Evolutionary conservation across 2,113 vertebrate genomes (phyloP).

Genomic region (Varanus salvator): DNA sequence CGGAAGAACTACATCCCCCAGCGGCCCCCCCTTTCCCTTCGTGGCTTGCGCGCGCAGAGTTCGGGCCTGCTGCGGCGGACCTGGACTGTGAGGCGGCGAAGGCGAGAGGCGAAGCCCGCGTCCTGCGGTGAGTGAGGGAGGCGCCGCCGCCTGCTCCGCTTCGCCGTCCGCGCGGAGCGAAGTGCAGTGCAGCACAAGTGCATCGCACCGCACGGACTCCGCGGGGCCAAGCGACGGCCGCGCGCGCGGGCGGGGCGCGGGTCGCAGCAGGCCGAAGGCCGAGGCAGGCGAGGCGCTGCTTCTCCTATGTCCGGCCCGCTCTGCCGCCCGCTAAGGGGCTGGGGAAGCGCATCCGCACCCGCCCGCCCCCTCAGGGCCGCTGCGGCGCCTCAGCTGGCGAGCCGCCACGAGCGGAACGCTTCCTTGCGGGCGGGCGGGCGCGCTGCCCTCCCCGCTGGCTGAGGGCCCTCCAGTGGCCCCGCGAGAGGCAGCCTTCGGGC

Average conservation of each 20-base stretch:
- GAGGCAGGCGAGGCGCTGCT: background rate
- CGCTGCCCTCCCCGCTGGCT: too few relatives aligned
- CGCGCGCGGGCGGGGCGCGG: background rate
- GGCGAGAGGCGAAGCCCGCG: background rate
- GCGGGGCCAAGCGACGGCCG: background rate
- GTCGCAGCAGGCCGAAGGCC: background rate
- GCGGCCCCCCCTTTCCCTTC: fast-evolving
- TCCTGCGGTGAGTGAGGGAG: background rate
- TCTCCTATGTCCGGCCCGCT: too few relatives aligned
- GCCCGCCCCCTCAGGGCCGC: too few relatives aligned
- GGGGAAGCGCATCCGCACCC: too few relatives aligned
- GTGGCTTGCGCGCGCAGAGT: background rate
- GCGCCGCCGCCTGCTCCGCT: background rate
- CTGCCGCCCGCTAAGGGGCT: too few relatives aligned
- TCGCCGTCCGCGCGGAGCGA: too few relatives aligned
- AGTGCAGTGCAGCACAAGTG: too few relatives aligned
- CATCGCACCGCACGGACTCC: background rate
- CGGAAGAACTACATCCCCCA: conserved; percentile 11
- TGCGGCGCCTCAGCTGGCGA: too few relatives aligned
- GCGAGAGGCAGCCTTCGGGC: too few relatives aligned
- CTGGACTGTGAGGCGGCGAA: background rate
- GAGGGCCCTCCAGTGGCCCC: too few relatives aligned
- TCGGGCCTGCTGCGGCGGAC: conserved; percentile 6
- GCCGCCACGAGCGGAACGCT: too few relatives aligned
- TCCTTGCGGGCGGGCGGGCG: too few relatives aligned